These are phyloP conservation scores for Pristionchus fissidentatus DNA, from an alignment of 2,888 invertebrate species.

Conservation along the genomic window DNA sequence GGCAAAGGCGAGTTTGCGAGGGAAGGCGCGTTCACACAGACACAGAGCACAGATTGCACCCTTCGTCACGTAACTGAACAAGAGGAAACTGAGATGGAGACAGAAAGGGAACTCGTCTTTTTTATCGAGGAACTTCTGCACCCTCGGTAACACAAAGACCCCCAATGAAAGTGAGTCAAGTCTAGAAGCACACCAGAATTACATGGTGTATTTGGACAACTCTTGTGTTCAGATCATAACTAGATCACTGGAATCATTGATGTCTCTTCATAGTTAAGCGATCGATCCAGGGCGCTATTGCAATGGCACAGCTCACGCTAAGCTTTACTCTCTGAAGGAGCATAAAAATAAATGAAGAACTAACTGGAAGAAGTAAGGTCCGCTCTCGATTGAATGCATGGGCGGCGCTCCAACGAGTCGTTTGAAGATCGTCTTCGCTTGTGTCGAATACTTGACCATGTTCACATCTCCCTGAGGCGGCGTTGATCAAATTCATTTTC, in stretches of 20 bases:
- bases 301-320: no score
- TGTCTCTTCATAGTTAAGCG: background rate
- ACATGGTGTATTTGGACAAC: no score
- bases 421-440: constrained; percentile 97
- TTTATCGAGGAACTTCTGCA: no score
- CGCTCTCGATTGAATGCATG: constrained; percentile 95
- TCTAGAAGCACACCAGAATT: no score
- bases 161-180: no score
- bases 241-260: constrained; percentile 20
- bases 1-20: constrained; percentile 67
- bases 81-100: constrained; percentile 49
- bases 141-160: no score
- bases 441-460: constrained; percentile 97
- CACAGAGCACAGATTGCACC: constrained; percentile 70
- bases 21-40: constrained; percentile 72
- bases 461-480: constrained; percentile 87
- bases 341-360: constrained; percentile 72
- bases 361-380: constrained; percentile 97
- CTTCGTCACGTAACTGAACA: constrained; percentile 73
- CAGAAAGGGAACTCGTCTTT: background rate
- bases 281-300: background rate
- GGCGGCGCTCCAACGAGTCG: constrained; percentile 88
- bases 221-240: no score
- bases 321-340: constrained; percentile 1
- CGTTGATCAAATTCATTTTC: background rate